phyloP scores from a whole-genome alignment of 2,888 invertebrate genomes.

The Cetonia aurata region DNA sequence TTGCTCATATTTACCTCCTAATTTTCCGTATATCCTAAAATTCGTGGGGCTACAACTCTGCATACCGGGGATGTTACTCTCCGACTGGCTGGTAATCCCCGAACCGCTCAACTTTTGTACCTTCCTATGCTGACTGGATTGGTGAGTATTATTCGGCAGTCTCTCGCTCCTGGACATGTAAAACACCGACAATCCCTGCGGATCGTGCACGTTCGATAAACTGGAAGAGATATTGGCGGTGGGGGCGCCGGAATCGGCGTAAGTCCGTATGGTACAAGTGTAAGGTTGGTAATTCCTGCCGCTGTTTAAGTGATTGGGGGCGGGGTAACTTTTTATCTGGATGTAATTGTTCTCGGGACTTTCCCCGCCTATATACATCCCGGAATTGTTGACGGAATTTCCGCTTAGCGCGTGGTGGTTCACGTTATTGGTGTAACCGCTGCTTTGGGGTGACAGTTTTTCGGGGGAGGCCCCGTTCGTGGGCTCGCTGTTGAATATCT shows the following conservation, averaged over 20 bases:
- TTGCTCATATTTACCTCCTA: conserved; percentile 58
- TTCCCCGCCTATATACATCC: conserved; percentile 37
- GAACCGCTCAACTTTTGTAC: conserved; percentile 58
- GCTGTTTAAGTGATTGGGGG: conserved; percentile 31
- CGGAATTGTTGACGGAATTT: conserved; percentile 10
- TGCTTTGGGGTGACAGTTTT: conserved; percentile 50
- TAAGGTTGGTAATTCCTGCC: conserved; percentile 43
- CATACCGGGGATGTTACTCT: conserved; percentile 65
- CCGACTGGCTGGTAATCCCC: conserved; percentile 64
- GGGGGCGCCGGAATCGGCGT: conserved; percentile 67
- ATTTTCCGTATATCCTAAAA: conserved; percentile 60
- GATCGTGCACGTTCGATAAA: conserved; percentile 65
- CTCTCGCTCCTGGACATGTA: conserved; percentile 62
- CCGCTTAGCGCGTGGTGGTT: conserved; percentile 5
- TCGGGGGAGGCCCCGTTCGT: conserved; percentile 46
- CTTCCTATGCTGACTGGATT: conserved; percentile 32
- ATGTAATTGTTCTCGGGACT: conserved; percentile 42
- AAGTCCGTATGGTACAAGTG: conserved; percentile 66
- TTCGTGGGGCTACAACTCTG: conserved; percentile 64
- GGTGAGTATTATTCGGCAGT: conserved; percentile 42
- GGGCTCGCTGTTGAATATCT: conserved; percentile 74
- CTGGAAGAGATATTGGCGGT: conserved; percentile 62
- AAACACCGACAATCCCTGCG: conserved; percentile 55
- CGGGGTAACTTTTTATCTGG: conserved; percentile 36
- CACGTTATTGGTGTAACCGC: conserved; percentile 44